These are phyloP conservation scores for Labeo calbasu DNA, from an alignment of 2,797 vertebrate genomes.

Conservation along the genomic window DNA sequence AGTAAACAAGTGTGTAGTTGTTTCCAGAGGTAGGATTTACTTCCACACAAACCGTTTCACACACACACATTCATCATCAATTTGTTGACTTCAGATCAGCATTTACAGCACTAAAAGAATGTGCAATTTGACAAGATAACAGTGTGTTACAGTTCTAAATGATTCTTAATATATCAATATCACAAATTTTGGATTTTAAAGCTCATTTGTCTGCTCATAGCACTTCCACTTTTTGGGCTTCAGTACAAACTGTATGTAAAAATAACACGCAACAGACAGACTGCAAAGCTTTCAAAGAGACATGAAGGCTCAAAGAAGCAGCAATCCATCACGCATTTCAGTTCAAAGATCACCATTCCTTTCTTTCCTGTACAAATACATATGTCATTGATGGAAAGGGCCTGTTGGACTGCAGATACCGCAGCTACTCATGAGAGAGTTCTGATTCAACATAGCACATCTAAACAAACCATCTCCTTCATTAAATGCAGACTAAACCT, in stretches of 20 bases:
- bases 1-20: slow-evolving; percentile 67
- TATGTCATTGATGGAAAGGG: not conserved
- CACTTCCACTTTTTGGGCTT: not conserved
- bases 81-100: slow-evolving; percentile 1
- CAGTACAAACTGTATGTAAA: not conserved
- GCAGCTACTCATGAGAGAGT: not conserved
- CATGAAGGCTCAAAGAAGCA: not conserved
- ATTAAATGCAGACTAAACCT: not conserved
- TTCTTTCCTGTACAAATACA: not conserved
- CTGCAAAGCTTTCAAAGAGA: not conserved
- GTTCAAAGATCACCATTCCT: not conserved
- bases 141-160: not conserved
- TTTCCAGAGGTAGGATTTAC: slow-evolving; percentile 68
- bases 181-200: slow-evolving; percentile 1
- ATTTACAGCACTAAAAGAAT: not conserved
- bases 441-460: slow-evolving; percentile 6
- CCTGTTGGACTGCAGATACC: slow-evolving; percentile 11
- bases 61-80: not conserved
- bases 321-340: not conserved
- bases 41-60: slow-evolving; percentile 41
- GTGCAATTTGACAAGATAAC: not conserved
- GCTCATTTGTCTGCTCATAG: not conserved
- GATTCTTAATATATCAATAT: not conserved
- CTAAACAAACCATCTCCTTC: not conserved
- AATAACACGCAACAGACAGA: not conserved